phyloP scores from a whole-genome alignment of 2,113 vertebrate species.

The Embiotoca jacksoni region DNA sequence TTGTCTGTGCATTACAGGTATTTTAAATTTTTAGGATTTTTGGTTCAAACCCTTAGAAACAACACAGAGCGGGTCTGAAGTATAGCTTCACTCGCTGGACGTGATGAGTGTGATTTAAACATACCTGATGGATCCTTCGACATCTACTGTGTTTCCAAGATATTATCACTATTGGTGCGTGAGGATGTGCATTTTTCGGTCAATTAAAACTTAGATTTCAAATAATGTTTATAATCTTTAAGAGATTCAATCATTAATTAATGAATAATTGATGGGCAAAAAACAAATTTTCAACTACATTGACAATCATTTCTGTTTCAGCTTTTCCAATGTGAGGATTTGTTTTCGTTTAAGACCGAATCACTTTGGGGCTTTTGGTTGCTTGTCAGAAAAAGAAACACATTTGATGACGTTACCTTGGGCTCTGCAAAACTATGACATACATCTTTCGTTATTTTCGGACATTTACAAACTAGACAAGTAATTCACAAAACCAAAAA shows the following conservation, averaged over 20 bases:
- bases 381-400: no score
- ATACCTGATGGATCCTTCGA: not conserved
- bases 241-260: no score
- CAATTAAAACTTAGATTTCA: no score
- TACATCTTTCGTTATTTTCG: no score
- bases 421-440: not conserved
- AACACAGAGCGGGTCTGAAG: not conserved
- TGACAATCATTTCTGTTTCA: no score
- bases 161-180: not conserved
- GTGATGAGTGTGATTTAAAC: not conserved
- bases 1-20: not conserved
- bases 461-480: not conserved
- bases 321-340: no score
- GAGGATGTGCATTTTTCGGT: not conserved
- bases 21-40: not conserved
- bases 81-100: not conserved
- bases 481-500: not conserved
- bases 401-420: not conserved
- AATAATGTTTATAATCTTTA: no score
- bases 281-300: no score
- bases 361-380: no score
- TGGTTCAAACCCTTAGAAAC: not conserved
- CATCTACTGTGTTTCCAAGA: not conserved
- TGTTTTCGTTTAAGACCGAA: no score
- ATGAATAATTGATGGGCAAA: no score